Percentiles rank a stretch among this genome's conserved stretches.
Evolutionary conservation across 2,113 vertebrate genomes (phyloP).

Genomic region (Sinocyclocheilus rhinocerous): DNA sequence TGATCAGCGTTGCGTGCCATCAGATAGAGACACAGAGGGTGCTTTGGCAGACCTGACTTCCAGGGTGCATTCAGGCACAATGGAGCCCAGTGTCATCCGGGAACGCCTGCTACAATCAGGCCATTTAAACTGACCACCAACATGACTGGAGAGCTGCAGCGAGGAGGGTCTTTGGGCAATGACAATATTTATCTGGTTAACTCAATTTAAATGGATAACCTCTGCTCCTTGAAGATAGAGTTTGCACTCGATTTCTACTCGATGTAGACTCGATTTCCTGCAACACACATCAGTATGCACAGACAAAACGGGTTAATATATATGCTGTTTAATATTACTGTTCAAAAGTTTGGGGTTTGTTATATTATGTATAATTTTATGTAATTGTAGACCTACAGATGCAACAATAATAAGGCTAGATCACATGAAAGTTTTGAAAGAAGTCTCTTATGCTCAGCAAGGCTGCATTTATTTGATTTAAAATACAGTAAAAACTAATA

Average conservation of each 20-base stretch:
- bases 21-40: slow-evolving; percentile 68
- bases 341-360: too few species aligned
- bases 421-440: too few species aligned
- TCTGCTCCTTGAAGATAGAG: slow-evolving; percentile 28
- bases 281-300: neutral
- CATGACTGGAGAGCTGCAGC: slow-evolving; percentile 53
- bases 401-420: too few species aligned
- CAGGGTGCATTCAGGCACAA: slow-evolving; percentile 59
- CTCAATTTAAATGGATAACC: slow-evolving; percentile 51
- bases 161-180: slow-evolving; percentile 52
- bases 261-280: slow-evolving; percentile 18
- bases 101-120: slow-evolving; percentile 65
- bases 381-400: too few species aligned
- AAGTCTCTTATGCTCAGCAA: neutral
- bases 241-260: too few species aligned
- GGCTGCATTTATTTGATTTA: neutral
- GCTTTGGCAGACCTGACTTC: slow-evolving; percentile 23
- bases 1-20: slow-evolving; percentile 75
- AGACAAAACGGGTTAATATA: neutral
- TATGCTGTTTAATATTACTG: too few species aligned
- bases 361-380: too few species aligned
- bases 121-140: slow-evolving; percentile 64
- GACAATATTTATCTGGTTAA: slow-evolving; percentile 66
- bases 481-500: neutral
- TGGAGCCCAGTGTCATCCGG: slow-evolving; percentile 65